Conservation (phyloP, 2,888 invertebrate species). For the Ennomos erosarius region DNA sequence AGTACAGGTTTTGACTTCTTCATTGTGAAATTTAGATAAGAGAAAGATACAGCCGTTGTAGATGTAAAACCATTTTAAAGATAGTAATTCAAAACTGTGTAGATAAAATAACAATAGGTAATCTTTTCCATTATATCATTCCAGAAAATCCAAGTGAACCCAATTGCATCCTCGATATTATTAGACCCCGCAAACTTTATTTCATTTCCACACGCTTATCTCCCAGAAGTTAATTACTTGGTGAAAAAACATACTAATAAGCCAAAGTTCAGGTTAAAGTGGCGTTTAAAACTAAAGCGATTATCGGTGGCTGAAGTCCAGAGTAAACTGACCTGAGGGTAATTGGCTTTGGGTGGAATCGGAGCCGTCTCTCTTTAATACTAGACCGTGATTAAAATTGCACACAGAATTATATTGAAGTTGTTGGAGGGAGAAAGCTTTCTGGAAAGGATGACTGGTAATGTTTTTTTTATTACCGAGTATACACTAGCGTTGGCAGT, state of each 20-base stretch:
- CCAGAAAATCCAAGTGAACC: constrained; percentile 5
- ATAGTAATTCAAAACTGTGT: too few relatives aligned
- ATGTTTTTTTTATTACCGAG: too few relatives aligned
- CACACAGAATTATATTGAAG: constrained; percentile 24
- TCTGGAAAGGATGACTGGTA: too few relatives aligned
- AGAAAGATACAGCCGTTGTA: too few relatives aligned
- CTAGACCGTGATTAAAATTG: constrained; percentile 43
- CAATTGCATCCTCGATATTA: constrained; percentile 10
- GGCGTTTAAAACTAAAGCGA: constrained; percentile 36
- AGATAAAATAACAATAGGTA: neutral
- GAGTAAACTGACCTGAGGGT: constrained; percentile 30
- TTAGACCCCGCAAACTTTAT: constrained; percentile 11
- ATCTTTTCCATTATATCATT: neutral
- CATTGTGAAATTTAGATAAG: too few relatives aligned
- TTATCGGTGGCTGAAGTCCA: constrained; percentile 32
- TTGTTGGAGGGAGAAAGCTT: too few relatives aligned
- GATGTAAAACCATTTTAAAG: too few relatives aligned
- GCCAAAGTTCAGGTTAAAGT: constrained; percentile 33
- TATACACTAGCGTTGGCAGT: too few relatives aligned
- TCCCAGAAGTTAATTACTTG: constrained; percentile 33
- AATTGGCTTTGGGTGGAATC: constrained; percentile 34
- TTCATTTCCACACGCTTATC: constrained; percentile 26
- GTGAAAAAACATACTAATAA: constrained; percentile 31
- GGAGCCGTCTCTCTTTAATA: constrained; percentile 27
- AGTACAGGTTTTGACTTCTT: too few relatives aligned